Percentiles rank a stretch among this genome's conserved stretches.
Conservation (phyloP, 2,888 invertebrate species). For the Oasisia sp. region DNA sequence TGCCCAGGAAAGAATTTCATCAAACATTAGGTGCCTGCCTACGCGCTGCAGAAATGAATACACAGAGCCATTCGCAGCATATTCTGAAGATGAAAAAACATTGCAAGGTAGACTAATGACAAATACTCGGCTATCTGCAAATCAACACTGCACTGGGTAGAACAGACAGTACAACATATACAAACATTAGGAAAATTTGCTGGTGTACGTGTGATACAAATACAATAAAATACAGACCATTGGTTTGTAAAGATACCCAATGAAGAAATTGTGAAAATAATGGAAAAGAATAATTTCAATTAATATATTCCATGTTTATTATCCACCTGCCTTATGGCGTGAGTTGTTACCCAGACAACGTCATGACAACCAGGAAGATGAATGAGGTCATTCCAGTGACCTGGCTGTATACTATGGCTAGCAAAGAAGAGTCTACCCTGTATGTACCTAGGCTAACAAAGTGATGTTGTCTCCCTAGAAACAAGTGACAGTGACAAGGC, state of each 20-base stretch:
- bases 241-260: too few relatives aligned
- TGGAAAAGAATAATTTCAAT: too few relatives aligned
- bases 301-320: too few relatives aligned
- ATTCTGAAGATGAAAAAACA: conserved; percentile 51
- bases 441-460: background rate
- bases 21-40: conserved; percentile 52
- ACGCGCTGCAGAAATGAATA: conserved; percentile 59
- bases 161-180: too few relatives aligned
- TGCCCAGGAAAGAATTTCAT: conserved; percentile 62
- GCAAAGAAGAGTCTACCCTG: background rate
- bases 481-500: background rate
- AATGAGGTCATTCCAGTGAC: too few relatives aligned
- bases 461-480: background rate
- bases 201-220: too few relatives aligned
- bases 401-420: background rate
- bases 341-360: too few relatives aligned
- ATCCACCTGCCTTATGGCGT: too few relatives aligned
- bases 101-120: background rate
- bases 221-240: too few relatives aligned
- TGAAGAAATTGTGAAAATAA: too few relatives aligned
- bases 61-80: conserved; percentile 61
- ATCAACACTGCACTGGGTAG: background rate
- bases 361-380: too few relatives aligned
- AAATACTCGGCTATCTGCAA: background rate
- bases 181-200: too few relatives aligned